These are phyloP conservation scores for Paramormyrops hopkinsi DNA, from an alignment of 2,797 vertebrate genomes.

Conservation along the genomic window DNA sequence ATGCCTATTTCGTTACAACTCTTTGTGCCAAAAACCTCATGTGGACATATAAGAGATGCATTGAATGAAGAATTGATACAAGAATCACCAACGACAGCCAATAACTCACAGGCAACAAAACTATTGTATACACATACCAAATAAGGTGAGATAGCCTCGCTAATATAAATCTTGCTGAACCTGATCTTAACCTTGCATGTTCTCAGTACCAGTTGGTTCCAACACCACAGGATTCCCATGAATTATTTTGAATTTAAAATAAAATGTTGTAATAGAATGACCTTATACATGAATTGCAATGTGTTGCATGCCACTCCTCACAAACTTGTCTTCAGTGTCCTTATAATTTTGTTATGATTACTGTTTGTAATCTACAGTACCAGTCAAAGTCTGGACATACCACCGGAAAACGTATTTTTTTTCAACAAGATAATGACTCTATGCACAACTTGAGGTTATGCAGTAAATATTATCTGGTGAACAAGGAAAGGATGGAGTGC, in stretches of 20 bases:
- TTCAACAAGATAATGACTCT: not conserved
- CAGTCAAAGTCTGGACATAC: not conserved
- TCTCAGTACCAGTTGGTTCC: not conserved
- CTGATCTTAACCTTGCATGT: not conserved
- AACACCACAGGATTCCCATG: not conserved
- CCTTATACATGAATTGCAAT: not conserved
- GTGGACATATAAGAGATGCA: not conserved
- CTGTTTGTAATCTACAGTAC: not conserved
- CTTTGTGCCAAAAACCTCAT: not conserved
- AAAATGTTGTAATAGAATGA: not conserved
- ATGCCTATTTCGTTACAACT: not conserved
- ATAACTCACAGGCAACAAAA: not conserved
- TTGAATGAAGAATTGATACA: not conserved
- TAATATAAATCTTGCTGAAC: not conserved
- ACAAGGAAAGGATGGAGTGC: not conserved
- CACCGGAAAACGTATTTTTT: not conserved
- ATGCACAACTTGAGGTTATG: not conserved
- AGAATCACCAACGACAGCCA: not conserved
- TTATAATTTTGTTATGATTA: not conserved
- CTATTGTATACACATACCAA: not conserved
- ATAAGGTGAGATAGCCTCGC: not conserved
- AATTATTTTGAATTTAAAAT: not conserved
- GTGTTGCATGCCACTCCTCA: not conserved
- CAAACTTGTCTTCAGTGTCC: not conserved
- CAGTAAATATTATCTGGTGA: not conserved